phyloP scores from a whole-genome alignment of 2,888 invertebrate genomes.

The Drosophila rellima region DNA sequence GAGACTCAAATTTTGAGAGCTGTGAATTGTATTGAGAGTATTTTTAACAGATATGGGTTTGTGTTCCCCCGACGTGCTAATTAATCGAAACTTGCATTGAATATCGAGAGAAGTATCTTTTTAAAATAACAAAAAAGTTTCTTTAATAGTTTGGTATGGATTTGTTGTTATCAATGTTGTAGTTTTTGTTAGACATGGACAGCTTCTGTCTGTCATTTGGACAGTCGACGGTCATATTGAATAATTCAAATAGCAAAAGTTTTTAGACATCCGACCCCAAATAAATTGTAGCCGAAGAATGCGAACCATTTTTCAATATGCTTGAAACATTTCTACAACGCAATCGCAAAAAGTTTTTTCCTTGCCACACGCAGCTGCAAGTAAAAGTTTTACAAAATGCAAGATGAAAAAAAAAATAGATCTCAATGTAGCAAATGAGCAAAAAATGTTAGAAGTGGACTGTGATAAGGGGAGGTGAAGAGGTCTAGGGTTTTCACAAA shows the following conservation, averaged over 20 bases:
- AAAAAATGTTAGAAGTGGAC: conserved; percentile 45
- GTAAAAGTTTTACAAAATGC: conserved; percentile 64
- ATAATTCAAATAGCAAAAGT: conserved; percentile 43
- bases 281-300: conserved; percentile 38
- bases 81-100: conserved; percentile 59
- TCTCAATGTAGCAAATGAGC: conserved; percentile 63
- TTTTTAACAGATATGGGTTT: conserved; percentile 2
- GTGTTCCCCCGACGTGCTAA: conserved; percentile 55
- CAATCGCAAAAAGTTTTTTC: conserved; percentile 35
- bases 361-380: conserved; percentile 54
- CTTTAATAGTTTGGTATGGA: conserved; percentile 23
- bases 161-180: conserved; percentile 1
- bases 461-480: neutral
- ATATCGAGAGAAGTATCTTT: conserved; percentile 23
- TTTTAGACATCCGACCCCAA: conserved; percentile 30
- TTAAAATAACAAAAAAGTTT: neutral
- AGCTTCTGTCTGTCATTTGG: conserved; percentile 16
- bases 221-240: conserved; percentile 10
- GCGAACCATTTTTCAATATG: conserved; percentile 54
- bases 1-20: neutral
- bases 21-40: conserved; percentile 10
- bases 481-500: conserved; percentile 35
- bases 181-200: neutral
- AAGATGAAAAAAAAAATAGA: conserved; percentile 4
- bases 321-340: conserved; percentile 48